These are phyloP conservation scores for Lasiurus borealis DNA, from an alignment of 2,113 vertebrate species.

Conservation along the genomic window DNA sequence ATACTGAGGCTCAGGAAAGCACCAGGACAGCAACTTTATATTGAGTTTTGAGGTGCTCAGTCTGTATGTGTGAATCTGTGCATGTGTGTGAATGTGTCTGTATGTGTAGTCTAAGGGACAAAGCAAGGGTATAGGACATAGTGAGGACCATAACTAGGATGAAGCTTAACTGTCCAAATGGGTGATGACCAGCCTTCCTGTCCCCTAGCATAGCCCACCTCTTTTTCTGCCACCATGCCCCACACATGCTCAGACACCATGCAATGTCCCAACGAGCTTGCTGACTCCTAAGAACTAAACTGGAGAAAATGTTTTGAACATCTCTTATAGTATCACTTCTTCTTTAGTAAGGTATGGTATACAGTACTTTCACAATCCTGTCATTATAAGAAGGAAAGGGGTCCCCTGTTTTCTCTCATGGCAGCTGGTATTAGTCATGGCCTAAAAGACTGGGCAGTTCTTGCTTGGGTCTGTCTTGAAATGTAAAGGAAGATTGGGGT, in stretches of 20 bases:
- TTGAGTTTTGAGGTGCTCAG: background rate
- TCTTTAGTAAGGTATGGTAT: background rate
- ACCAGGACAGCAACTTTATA: background rate
- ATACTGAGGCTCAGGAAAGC: background rate
- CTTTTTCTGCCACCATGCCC: constrained; percentile 75
- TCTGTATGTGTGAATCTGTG: background rate
- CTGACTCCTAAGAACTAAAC: background rate
- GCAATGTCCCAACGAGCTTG: background rate
- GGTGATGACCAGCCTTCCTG: rapidly evolving
- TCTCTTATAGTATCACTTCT: background rate
- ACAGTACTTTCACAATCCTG: background rate
- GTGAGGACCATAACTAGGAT: background rate
- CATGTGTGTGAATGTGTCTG: too few species aligned
- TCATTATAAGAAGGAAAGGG: background rate
- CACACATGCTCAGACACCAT: background rate
- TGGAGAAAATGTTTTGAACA: background rate
- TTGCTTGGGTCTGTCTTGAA: background rate
- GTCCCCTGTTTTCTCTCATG: background rate
- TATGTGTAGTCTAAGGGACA: background rate
- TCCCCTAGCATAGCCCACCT: rapidly evolving
- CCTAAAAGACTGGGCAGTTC: background rate
- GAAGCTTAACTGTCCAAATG: background rate
- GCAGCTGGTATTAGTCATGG: background rate
- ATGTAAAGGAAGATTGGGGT: background rate
- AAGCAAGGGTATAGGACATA: background rate